Evolutionary conservation across 2,888 invertebrate species (phyloP).

Genomic region (Resseliella maxima): DNA sequence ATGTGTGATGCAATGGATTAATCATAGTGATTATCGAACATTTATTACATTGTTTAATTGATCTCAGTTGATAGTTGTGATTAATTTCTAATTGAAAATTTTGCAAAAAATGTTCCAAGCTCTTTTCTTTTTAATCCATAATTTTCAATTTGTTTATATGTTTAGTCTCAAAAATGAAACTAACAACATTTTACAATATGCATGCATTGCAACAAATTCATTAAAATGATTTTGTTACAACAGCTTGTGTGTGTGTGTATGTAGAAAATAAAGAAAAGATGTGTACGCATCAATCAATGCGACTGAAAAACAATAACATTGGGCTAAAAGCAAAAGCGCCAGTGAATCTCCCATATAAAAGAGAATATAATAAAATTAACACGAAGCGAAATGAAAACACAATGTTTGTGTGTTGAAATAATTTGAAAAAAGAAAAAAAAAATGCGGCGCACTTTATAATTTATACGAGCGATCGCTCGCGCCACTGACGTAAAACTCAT

Average conservation of each 20-base stretch:
- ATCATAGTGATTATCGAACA: conserved; percentile 35
- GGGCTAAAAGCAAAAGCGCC: background rate
- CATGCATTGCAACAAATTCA: background rate
- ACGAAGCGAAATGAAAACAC: background rate
- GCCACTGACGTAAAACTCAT: background rate
- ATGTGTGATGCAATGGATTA: background rate
- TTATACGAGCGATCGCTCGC: background rate
- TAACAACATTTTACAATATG: background rate
- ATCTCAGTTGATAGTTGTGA: background rate
- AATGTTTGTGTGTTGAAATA: background rate
- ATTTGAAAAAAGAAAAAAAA: too few species aligned
- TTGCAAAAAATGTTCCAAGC: background rate
- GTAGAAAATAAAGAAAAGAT: background rate
- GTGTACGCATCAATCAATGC: background rate
- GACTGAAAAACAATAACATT: background rate
- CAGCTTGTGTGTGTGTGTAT: background rate
- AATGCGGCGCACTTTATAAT: background rate
- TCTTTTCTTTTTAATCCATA: too few species aligned
- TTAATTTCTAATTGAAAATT: background rate
- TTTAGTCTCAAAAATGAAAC: background rate
- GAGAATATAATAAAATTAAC: background rate
- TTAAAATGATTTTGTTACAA: background rate
- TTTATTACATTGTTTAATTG: background rate
- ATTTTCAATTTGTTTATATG: background rate
- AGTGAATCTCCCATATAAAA: background rate